Percentiles rank a stretch among this genome's conserved stretches.
These are phyloP conservation scores for Maccullochella peelii DNA, from an alignment of 2,113 vertebrate species.

Conservation along the genomic window DNA sequence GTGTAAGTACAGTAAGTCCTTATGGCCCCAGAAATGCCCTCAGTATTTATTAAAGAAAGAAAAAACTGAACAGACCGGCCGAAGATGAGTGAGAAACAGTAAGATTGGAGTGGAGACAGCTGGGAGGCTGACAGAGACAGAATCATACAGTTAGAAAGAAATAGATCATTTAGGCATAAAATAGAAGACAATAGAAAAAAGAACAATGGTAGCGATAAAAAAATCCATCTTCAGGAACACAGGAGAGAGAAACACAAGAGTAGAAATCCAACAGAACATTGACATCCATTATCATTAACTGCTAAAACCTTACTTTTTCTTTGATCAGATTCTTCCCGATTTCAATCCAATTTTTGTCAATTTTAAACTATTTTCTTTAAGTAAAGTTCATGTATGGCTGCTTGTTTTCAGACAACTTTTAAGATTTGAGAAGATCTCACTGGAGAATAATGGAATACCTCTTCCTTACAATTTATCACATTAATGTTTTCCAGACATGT, in stretches of 20 bases:
- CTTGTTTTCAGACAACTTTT: background rate
- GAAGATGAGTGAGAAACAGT: background rate
- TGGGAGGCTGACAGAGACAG: conserved; percentile 17
- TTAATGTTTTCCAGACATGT: too few relatives aligned
- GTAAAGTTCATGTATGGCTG: too few relatives aligned
- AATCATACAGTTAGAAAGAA: conserved; percentile 10
- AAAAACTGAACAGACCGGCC: background rate
- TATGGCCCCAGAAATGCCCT: background rate
- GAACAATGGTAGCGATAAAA: background rate
- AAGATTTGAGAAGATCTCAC: too few relatives aligned
- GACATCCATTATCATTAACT: background rate
- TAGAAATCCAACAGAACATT: background rate
- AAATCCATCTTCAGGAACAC: background rate
- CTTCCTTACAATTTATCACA: too few relatives aligned
- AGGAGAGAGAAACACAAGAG: background rate
- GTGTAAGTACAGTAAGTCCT: background rate
- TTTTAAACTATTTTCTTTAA: too few relatives aligned
- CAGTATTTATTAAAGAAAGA: background rate
- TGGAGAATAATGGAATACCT: too few relatives aligned
- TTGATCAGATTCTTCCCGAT: too few relatives aligned
- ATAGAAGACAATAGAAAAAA: background rate
- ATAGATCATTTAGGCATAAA: background rate
- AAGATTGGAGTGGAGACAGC: background rate
- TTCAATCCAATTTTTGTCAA: too few relatives aligned
- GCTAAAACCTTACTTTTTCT: background rate